These are phyloP conservation scores for Drosophila recens DNA, from an alignment of 2,888 invertebrate genomes.

Conservation along the genomic window DNA sequence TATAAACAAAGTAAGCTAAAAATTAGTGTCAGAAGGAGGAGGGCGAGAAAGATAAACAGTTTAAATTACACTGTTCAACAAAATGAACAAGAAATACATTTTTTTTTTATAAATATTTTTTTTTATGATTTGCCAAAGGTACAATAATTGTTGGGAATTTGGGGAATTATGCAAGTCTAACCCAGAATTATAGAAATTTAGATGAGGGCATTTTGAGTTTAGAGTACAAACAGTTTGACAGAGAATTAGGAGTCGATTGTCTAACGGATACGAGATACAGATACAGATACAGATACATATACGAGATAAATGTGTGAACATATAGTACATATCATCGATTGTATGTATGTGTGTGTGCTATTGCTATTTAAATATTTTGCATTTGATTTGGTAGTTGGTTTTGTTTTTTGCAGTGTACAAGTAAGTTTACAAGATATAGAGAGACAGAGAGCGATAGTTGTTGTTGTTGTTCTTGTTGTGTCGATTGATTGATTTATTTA, in stretches of 20 bases:
- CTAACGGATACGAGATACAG: conserved; percentile 10
- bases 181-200: neutral
- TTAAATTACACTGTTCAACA: neutral
- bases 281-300: conserved; percentile 4
- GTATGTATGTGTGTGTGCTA: conserved; percentile 24
- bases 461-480: conserved; percentile 31
- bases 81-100: no score
- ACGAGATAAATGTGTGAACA: conserved; percentile 25
- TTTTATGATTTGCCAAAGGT: neutral
- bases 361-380: conserved; percentile 18
- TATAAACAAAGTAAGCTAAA: neutral
- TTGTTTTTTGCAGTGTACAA: conserved; percentile 36
- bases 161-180: conserved; percentile 10
- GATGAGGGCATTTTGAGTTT: conserved; percentile 12
- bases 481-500: conserved; percentile 21
- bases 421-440: conserved; percentile 33
- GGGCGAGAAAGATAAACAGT: neutral
- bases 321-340: conserved; percentile 22
- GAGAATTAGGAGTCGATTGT: conserved; percentile 15
- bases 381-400: conserved; percentile 16
- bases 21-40: neutral
- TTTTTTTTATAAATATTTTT: no score
- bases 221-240: conserved; percentile 26
- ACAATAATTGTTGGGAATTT: neutral
- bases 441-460: conserved; percentile 30